Evolutionary conservation across 1,140 invertebrate species (phyloP).

Genomic region (Lasaia peninsularis): DNA sequence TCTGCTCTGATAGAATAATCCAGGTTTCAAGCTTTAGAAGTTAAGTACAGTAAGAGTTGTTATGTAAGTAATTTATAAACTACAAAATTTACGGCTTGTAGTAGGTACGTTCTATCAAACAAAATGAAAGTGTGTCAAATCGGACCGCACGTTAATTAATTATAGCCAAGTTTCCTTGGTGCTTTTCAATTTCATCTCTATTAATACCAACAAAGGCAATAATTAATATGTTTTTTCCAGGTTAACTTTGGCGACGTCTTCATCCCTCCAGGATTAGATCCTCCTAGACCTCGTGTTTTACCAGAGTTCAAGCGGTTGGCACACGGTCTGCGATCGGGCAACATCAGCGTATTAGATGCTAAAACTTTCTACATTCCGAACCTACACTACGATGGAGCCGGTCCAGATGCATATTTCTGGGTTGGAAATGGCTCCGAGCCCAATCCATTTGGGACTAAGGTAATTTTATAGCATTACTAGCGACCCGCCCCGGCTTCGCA

Average conservation of each 20-base stretch:
- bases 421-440: slow-evolving; percentile 92
- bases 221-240: slow-evolving; percentile 79
- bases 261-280: slow-evolving; percentile 85
- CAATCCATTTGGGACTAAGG: slow-evolving; percentile 88
- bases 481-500: neutral
- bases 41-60: too few relatives aligned
- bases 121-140: too few relatives aligned
- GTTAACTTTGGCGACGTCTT: slow-evolving; percentile 91
- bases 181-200: too few relatives aligned
- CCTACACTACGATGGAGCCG: slow-evolving; percentile 93
- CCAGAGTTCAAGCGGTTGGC: slow-evolving; percentile 91
- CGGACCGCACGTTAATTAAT: too few relatives aligned
- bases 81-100: too few relatives aligned
- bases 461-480: slow-evolving; percentile 45
- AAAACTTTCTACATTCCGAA: slow-evolving; percentile 96
- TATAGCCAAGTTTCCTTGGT: too few relatives aligned
- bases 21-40: too few relatives aligned
- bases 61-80: too few relatives aligned
- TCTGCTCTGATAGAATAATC: too few relatives aligned
- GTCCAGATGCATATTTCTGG: slow-evolving; percentile 95
- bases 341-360: slow-evolving; percentile 93
- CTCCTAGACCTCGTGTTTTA: slow-evolving; percentile 85
- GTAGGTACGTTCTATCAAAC: too few relatives aligned
- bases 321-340: slow-evolving; percentile 92
- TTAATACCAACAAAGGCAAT: too few relatives aligned